phyloP scores from a whole-genome alignment of 2,113 vertebrate species.

The Mastomys natalensis region DNA sequence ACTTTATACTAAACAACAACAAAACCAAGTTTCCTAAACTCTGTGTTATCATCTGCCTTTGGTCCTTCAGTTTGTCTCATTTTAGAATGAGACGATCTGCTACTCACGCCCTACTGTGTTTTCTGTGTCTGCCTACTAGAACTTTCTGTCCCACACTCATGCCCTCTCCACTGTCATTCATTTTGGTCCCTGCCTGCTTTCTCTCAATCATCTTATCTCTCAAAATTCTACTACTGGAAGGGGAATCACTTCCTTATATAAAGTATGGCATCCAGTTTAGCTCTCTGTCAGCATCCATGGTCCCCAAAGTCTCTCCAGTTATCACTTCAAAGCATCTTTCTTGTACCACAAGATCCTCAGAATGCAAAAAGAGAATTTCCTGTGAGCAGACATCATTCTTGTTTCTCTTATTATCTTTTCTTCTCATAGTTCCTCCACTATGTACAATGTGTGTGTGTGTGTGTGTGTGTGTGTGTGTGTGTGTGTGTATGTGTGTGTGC shows the following conservation, averaged over 20 bases:
- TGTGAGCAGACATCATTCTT: neutral
- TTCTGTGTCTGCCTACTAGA: neutral
- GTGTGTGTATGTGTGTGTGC: neutral
- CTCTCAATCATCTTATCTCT: neutral
- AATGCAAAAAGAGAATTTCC: neutral
- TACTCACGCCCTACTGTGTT: neutral
- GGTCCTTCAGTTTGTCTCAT: neutral
- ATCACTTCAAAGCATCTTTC: neutral
- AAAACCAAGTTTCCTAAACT: neutral
- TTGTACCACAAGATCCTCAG: fast-evolving
- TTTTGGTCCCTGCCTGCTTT: neutral
- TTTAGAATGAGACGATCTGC: neutral
- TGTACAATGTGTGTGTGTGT: neutral
- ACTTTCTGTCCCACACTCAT: neutral
- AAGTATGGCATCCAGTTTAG: fast-evolving
- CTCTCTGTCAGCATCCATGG: fast-evolving
- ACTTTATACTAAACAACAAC: neutral
- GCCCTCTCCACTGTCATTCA: fast-evolving
- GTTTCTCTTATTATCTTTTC: neutral
- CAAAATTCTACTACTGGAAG: neutral
- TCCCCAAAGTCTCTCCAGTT: neutral
- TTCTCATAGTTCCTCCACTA: neutral
- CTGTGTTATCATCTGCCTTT: too few species aligned
- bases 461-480: neutral
- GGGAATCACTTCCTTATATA: neutral